Percentiles rank a stretch among this genome's conserved stretches.
Evolutionary conservation across 2,113 vertebrate species (phyloP).

Genomic region (Parus major): DNA sequence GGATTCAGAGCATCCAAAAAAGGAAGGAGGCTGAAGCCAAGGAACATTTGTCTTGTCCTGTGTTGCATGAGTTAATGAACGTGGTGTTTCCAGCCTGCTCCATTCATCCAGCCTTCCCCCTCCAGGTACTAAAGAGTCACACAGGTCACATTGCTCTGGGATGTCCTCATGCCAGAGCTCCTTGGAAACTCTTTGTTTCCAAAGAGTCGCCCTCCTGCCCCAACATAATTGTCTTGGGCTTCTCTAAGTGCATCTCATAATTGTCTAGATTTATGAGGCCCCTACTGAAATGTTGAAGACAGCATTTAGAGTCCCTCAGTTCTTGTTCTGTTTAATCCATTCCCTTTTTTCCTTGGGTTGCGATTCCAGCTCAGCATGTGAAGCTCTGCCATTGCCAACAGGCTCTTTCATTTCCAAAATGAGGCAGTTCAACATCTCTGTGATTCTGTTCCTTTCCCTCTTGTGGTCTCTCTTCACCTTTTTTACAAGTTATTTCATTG

Average conservation of each 20-base stretch:
- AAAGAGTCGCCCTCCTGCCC: background rate
- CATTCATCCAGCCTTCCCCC: background rate
- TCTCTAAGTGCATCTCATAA: slow-evolving; percentile 50
- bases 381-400: slow-evolving; percentile 52
- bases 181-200: background rate
- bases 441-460: background rate
- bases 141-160: background rate
- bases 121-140: background rate
- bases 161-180: background rate
- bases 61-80: background rate
- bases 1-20: background rate
- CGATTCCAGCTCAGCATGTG: slow-evolving; percentile 58
- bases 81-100: background rate
- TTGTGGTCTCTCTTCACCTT: slow-evolving; percentile 1
- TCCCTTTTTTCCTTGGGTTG: slow-evolving; percentile 18
- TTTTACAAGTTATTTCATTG: background rate
- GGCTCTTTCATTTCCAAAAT: slow-evolving; percentile 50
- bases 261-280: slow-evolving; percentile 63
- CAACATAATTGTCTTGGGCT: background rate
- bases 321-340: slow-evolving; percentile 64
- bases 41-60: background rate
- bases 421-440: slow-evolving; percentile 20
- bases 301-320: slow-evolving; percentile 62
- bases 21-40: background rate
- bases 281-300: slow-evolving; percentile 50